phyloP scores from a whole-genome alignment of 2,797 vertebrate genomes.

The Phrynocephalus forsythii region DNA sequence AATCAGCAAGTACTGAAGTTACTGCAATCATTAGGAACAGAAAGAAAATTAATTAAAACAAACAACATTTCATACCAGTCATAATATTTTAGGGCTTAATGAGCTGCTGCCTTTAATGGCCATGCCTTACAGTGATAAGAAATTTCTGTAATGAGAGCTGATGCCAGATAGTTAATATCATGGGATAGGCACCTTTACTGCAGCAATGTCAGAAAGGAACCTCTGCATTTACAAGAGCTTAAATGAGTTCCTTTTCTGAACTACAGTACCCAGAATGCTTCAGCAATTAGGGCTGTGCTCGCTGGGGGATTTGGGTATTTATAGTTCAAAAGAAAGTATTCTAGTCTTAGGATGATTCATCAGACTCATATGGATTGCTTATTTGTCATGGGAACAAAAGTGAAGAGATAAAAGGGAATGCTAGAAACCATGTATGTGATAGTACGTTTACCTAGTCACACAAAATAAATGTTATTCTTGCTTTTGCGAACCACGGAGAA shows the following conservation, averaged over 20 bases:
- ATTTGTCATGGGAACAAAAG: too few relatives aligned
- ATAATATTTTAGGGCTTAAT: conserved; percentile 35
- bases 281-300: too few relatives aligned
- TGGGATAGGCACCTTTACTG: not conserved
- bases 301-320: too few relatives aligned
- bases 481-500: too few relatives aligned
- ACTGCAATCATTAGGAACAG: conserved; percentile 31
- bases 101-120: conserved; percentile 24
- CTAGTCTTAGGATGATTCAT: too few relatives aligned
- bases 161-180: not conserved
- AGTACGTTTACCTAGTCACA: too few relatives aligned
- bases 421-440: too few relatives aligned
- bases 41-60: conserved; percentile 51
- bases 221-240: not conserved
- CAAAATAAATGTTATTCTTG: too few relatives aligned
- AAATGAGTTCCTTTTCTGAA: not conserved
- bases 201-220: not conserved
- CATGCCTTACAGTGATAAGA: conserved; percentile 33
- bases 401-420: too few relatives aligned
- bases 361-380: too few relatives aligned
- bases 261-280: too few relatives aligned
- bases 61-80: conserved; percentile 26
- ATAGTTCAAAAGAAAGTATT: too few relatives aligned
- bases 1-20: conserved; percentile 20
- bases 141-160: not conserved